These are phyloP conservation scores for Cheilosia pagana DNA, from an alignment of 2,888 invertebrate species.

Conservation along the genomic window DNA sequence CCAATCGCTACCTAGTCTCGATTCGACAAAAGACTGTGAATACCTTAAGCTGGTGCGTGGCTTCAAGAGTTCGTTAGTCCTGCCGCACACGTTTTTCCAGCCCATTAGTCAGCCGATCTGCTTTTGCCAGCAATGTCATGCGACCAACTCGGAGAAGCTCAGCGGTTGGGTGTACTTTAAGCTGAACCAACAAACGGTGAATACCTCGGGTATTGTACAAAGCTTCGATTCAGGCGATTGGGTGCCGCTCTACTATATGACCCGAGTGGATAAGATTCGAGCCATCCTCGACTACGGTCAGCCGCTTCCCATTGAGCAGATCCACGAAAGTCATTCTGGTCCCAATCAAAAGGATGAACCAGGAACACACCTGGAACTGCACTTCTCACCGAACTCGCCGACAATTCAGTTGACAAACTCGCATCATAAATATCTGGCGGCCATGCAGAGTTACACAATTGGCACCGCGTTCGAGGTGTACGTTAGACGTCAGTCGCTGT, in stretches of 20 bases:
- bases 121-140: conserved; percentile 81
- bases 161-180: conserved; percentile 83
- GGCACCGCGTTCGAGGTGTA: conserved; percentile 83
- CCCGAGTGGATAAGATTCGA: conserved; percentile 83
- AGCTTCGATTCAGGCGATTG: conserved; percentile 79
- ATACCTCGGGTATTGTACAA: conserved; percentile 78
- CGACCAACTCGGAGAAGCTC: conserved; percentile 79
- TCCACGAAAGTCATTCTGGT: conserved; percentile 78
- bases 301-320: conserved; percentile 81
- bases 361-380: conserved; percentile 81
- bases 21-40: conserved; percentile 82
- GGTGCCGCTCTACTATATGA: conserved; percentile 82
- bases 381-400: conserved; percentile 81
- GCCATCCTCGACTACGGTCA: conserved; percentile 83
- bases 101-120: conserved; percentile 80
- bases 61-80: conserved; percentile 82
- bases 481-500: conserved; percentile 82
- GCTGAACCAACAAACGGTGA: conserved; percentile 82
- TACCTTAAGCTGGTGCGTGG: conserved; percentile 82
- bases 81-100: conserved; percentile 83
- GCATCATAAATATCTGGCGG: conserved; percentile 80
- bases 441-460: conserved; percentile 81
- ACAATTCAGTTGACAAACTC: conserved; percentile 80
- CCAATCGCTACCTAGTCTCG: conserved; percentile 79
- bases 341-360: conserved; percentile 82